These are phyloP conservation scores for Tachystola acroxantha DNA, from an alignment of 2,888 invertebrate genomes.

Conservation along the genomic window DNA sequence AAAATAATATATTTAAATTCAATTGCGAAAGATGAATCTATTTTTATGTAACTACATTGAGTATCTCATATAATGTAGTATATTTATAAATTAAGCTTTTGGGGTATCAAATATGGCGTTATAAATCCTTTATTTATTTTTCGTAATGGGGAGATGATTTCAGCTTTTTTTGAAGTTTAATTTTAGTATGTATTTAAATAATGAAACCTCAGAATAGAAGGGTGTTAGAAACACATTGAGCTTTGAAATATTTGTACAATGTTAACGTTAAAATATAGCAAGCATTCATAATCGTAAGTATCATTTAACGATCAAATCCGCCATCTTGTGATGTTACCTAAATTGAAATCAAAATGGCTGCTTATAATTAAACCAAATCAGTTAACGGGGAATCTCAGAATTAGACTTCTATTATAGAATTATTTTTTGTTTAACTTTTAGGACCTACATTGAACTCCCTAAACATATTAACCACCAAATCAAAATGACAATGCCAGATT, in stretches of 20 bases:
- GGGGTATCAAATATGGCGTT: conserved; percentile 14
- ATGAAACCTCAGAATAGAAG: conserved; percentile 53
- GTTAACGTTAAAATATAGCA: conserved; percentile 43
- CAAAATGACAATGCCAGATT: too few relatives aligned
- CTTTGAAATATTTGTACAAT: conserved; percentile 56
- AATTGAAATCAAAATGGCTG: conserved; percentile 32
- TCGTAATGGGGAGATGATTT: not conserved
- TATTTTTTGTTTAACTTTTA: too few relatives aligned
- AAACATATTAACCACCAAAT: too few relatives aligned
- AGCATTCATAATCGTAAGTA: conserved; percentile 17
- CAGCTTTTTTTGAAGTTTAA: not conserved
- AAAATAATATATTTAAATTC: conserved; percentile 45
- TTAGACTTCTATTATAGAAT: too few relatives aligned
- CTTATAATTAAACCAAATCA: too few relatives aligned
- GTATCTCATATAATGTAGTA: conserved; percentile 35
- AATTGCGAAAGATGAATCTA: conserved; percentile 70
- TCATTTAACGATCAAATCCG: conserved; percentile 11
- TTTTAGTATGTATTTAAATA: not conserved
- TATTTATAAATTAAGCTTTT: conserved; percentile 48
- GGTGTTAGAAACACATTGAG: conserved; percentile 68
- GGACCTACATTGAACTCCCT: too few relatives aligned
- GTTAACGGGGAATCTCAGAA: too few relatives aligned
- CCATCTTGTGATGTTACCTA: conserved; percentile 20
- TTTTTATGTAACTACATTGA: conserved; percentile 66
- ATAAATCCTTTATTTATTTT: not conserved